These are phyloP conservation scores for Platorchestia sp. DNA, from an alignment of 1,140 invertebrate genomes.

Conservation along the genomic window DNA sequence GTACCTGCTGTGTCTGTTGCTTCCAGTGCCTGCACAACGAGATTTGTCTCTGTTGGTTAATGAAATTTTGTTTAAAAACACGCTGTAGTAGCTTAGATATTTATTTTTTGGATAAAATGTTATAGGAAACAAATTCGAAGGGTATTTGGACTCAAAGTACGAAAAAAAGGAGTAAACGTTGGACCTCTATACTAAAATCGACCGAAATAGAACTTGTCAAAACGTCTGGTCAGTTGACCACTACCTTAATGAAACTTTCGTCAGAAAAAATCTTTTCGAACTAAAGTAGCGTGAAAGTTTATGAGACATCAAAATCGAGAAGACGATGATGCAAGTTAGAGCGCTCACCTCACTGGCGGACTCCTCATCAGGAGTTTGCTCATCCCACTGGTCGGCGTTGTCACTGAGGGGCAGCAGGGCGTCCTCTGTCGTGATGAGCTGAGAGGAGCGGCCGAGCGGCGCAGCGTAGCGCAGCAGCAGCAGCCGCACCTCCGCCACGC, in stretches of 20 bases:
- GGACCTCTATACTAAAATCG: too few relatives aligned
- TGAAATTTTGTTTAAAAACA: neutral
- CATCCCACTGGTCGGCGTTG: slow-evolving; percentile 59
- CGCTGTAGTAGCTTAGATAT: too few relatives aligned
- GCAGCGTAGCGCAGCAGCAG: slow-evolving; percentile 60
- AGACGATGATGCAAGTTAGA: neutral
- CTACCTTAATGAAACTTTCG: too few relatives aligned
- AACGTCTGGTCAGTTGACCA: too few relatives aligned
- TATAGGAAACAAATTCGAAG: too few relatives aligned
- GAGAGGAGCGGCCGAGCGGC: neutral
- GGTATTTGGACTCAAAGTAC: too few relatives aligned
- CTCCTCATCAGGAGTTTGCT: slow-evolving; percentile 58
- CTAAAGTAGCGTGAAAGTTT: too few relatives aligned
- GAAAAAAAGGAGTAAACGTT: too few relatives aligned
- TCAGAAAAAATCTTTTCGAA: too few relatives aligned
- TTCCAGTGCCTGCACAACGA: neutral
- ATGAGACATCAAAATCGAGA: neutral
- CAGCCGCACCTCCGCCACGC: slow-evolving; percentile 60
- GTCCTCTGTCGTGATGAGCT: slow-evolving; percentile 8
- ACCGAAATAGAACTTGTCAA: too few relatives aligned
- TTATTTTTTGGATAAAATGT: too few relatives aligned
- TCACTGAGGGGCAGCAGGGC: slow-evolving; percentile 55
- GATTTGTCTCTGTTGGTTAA: neutral
- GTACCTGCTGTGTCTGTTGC: neutral
- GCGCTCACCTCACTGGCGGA: neutral